These are phyloP conservation scores for Strigops habroptila DNA, from an alignment of 2,113 vertebrate genomes.

Conservation along the genomic window DNA sequence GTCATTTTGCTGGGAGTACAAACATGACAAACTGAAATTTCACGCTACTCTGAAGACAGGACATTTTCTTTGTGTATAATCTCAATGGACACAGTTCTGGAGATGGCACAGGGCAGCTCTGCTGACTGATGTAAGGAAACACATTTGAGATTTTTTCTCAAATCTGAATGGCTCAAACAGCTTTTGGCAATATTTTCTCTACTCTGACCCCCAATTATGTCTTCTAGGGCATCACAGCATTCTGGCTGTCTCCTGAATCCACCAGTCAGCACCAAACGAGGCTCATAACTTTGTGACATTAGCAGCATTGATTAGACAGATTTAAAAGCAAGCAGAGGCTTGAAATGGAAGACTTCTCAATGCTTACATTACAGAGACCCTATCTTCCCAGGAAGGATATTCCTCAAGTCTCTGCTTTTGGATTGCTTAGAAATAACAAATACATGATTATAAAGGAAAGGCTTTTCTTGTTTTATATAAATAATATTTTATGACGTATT, in stretches of 20 bases:
- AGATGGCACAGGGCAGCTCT: background rate
- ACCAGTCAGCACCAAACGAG: background rate
- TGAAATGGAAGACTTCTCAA: background rate
- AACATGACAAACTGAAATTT: background rate
- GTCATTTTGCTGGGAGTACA: background rate
- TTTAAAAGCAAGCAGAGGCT: background rate
- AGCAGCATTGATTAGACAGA: background rate
- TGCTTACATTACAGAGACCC: background rate
- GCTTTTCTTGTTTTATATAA: background rate
- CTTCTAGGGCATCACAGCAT: background rate
- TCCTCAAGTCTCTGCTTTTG: background rate
- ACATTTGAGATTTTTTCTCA: background rate
- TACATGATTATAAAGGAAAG: background rate
- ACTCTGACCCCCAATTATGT: background rate
- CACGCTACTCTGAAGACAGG: background rate
- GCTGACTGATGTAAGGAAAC: background rate
- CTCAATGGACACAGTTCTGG: background rate
- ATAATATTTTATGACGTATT: background rate
- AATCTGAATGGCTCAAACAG: background rate
- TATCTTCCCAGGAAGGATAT: background rate
- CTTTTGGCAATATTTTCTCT: background rate
- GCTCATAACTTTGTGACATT: background rate
- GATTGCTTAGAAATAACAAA: slow-evolving; percentile 23
- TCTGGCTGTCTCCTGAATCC: background rate
- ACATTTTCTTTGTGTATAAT: background rate